Evolutionary conservation across 2,113 vertebrate species (phyloP), one percentile per base, ranked within the genome.

Genomic region (Pterocles orientalis): DNA sequence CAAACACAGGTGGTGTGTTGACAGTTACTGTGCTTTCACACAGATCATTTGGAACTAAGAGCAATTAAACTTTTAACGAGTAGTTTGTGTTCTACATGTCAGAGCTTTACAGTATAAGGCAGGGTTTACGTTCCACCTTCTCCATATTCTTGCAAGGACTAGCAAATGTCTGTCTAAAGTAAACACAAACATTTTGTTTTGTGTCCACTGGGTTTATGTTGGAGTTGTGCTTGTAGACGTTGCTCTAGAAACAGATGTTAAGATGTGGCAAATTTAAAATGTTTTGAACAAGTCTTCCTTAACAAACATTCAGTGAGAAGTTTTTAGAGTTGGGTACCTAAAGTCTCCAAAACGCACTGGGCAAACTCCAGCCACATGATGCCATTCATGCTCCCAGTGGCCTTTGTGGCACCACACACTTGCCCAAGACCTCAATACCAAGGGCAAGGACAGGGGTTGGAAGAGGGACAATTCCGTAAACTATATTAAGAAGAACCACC

Each of bases 101-200:
- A 68, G 33, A 75, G 7, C 16, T 78, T 64, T 48, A 64, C 11
- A 65, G 53, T 48, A 41, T 28, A 41, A 24, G 3, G 34, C 28
- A 13, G 0, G 3, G 76, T 91, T 94, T 69, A n/a, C 45, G 60
- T 61, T 76, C 14, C 41, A 85, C 28, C 23, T 79, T 81, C 45
- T 84, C 77, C 79, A n/a, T 54, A 68, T 75, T 86, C 76, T 94
- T 76, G 18, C 18, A 78, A 76, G 34, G 41, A 71, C 58, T 95
- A 86, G 14, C 12, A 88, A 95, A 71, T 28, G 72, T 36, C 48
- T 47, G 39, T 77, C 50, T 77, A 70, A 69, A 95, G 69, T 34
- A 94, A 92, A 89, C 39, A n/a, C 71, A 92, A 96, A 69, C 7
- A 83, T 81, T 91, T 89, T 43, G 28, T 31, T 91, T 87, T 93